A percentile compares a stretch with the other conserved stretches of the same genome.
Conservation (phyloP, 2,888 invertebrate genomes). For the Drosophila nigritarsus region DNA sequence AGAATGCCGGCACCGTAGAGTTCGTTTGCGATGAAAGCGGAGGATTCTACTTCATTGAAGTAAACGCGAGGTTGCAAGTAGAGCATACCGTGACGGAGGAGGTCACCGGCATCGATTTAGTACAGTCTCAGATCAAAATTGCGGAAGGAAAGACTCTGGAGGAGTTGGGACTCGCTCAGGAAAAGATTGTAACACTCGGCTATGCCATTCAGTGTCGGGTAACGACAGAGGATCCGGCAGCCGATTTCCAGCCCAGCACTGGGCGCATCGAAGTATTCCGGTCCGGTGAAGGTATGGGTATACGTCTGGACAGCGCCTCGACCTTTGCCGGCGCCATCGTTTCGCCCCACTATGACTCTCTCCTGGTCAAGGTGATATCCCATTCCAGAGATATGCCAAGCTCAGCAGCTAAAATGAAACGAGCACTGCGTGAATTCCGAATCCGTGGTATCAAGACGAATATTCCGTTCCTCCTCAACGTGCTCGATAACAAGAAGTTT, state of each 20-base stretch:
- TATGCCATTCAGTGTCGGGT: conserved; percentile 99
- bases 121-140: conserved; percentile 97
- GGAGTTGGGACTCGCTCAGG: conserved; percentile 95
- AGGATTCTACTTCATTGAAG: conserved; percentile 99
- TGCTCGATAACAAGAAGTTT: conserved; percentile 98
- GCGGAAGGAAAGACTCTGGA: conserved; percentile 97
- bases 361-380: conserved; percentile 97
- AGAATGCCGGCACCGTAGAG: conserved; percentile 99
- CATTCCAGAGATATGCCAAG: conserved; percentile 95
- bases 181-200: conserved; percentile 91
- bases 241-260: conserved; percentile 98
- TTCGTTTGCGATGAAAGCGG: conserved; percentile 96
- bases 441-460: conserved; percentile 99
- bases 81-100: conserved; percentile 99
- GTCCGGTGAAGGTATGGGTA: conserved; percentile 99
- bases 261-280: conserved; percentile 98
- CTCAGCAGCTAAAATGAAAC: conserved; percentile 98
- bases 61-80: conserved; percentile 99
- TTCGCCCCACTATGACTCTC: conserved; percentile 99
- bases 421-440: conserved; percentile 97
- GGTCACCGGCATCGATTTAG: conserved; percentile 98
- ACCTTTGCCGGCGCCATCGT: conserved; percentile 99
- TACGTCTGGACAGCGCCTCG: conserved; percentile 98
- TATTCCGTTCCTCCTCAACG: conserved; percentile 98
- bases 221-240: conserved; percentile 99